phyloP scores from a whole-genome alignment of 2,888 invertebrate species.

The Branchellion lobata region DNA sequence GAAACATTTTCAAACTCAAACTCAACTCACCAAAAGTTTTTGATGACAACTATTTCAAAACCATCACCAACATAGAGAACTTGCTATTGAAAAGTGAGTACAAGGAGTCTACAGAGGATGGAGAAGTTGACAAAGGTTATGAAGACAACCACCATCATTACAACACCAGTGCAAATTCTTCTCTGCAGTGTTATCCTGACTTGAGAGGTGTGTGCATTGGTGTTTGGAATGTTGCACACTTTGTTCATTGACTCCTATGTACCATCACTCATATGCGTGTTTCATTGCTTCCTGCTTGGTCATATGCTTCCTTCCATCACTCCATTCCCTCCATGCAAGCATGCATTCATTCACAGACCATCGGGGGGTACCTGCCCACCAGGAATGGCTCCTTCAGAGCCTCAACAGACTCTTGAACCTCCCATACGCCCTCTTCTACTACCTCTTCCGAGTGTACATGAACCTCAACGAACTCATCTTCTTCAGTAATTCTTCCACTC shows the following conservation, averaged over 20 bases:
- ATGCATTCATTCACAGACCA: too few relatives aligned
- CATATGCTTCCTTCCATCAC: too few relatives aligned
- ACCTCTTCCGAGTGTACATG: background rate
- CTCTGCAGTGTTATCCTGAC: too few relatives aligned
- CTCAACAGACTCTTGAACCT: background rate
- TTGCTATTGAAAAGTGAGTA: background rate
- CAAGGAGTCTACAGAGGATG: background rate
- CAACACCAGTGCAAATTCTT: too few relatives aligned
- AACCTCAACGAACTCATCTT: background rate
- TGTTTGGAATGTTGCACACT: too few relatives aligned
- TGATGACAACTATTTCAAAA: conserved; percentile 10
- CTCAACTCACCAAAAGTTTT: background rate
- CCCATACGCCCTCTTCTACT: conserved; percentile 1
- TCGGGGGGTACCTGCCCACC: background rate
- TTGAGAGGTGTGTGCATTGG: too few relatives aligned
- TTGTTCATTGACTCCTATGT: too few relatives aligned
- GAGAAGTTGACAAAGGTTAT: too few relatives aligned
- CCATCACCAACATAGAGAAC: background rate
- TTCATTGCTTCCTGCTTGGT: too few relatives aligned
- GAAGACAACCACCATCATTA: too few relatives aligned
- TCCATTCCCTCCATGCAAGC: too few relatives aligned
- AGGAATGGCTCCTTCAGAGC: background rate
- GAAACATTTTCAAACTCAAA: background rate
- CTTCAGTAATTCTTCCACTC: background rate
- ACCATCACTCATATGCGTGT: too few relatives aligned